Percentiles rank a stretch among this genome's conserved stretches.
These are phyloP conservation scores for Ranitomeya imitator DNA, from an alignment of 2,113 vertebrate species.

Conservation along the genomic window DNA sequence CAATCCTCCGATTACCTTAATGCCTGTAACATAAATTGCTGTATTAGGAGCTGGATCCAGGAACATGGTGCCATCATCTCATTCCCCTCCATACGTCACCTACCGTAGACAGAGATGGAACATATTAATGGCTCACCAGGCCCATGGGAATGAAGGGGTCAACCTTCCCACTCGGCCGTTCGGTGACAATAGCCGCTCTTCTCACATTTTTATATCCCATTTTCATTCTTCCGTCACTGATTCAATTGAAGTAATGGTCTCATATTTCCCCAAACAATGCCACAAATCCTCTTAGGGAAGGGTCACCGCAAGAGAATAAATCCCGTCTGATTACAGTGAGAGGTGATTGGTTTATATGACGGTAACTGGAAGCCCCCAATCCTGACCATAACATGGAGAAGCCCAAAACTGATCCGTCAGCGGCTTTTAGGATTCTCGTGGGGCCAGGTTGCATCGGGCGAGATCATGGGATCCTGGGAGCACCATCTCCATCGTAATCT, in stretches of 20 bases:
- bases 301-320: slow-evolving; percentile 57
- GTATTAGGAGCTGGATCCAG: background rate
- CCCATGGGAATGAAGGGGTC: background rate
- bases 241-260: slow-evolving; percentile 67
- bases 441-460: background rate
- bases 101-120: background rate
- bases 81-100: background rate
- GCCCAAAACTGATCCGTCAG: background rate
- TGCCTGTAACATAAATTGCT: slow-evolving; percentile 69
- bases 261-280: slow-evolving; percentile 62
- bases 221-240: slow-evolving; percentile 16
- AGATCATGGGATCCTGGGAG: background rate
- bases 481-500: background rate
- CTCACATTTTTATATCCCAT: slow-evolving; percentile 23
- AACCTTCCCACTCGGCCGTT: background rate
- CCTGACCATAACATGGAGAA: background rate
- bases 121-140: background rate
- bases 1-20: slow-evolving; percentile 89
- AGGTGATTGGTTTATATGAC: slow-evolving; percentile 58
- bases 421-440: background rate
- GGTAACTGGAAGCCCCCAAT: background rate
- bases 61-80: background rate
- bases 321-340: slow-evolving; percentile 64
- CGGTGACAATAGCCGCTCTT: background rate
- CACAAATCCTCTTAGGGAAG: slow-evolving; percentile 66